Percentiles rank a stretch among this genome's conserved stretches.
phyloP scores from a whole-genome alignment of 2,797 vertebrate genomes.

The Fistularia tabacaria region DNA sequence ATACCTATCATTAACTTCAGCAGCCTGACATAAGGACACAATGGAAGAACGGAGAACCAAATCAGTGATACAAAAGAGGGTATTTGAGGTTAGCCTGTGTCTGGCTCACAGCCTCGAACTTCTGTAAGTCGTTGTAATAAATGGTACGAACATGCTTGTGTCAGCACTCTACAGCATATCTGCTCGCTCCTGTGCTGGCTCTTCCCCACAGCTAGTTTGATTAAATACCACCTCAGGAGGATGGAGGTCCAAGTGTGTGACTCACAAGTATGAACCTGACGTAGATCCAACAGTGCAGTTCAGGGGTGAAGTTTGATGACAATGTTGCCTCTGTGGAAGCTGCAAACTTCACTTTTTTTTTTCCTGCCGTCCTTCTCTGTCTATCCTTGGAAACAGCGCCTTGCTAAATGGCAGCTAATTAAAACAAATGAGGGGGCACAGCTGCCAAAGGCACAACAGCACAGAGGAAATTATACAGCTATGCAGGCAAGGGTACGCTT shows the following conservation, averaged over 20 bases:
- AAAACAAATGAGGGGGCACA: slow-evolving; percentile 49
- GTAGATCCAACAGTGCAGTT: slow-evolving; percentile 12
- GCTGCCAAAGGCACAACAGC: slow-evolving; percentile 48
- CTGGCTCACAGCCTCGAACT: slow-evolving; percentile 8
- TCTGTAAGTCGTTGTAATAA: no score
- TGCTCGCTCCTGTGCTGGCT: slow-evolving; percentile 2
- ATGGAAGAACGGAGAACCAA: no score
- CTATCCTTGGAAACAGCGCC: slow-evolving; percentile 20
- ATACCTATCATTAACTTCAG: no score
- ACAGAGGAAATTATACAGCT: slow-evolving; percentile 42
- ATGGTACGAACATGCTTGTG: slow-evolving; percentile 21
- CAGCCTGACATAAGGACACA: no score
- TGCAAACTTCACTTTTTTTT: slow-evolving; percentile 1
- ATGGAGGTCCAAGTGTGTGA: slow-evolving; percentile 1
- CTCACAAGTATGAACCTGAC: slow-evolving; percentile 4
- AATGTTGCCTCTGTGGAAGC: neutral
- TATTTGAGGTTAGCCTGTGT: slow-evolving; percentile 17
- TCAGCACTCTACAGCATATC: slow-evolving; percentile 47
- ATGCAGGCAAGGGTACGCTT: slow-evolving; percentile 20
- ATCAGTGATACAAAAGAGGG: slow-evolving; percentile 1
- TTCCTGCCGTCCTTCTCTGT: neutral
- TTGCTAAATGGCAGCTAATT: slow-evolving; percentile 43
- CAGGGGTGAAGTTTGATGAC: slow-evolving; percentile 10
- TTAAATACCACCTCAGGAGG: slow-evolving; percentile 20
- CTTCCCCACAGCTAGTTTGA: slow-evolving; percentile 10